Percentiles rank a stretch among this genome's conserved stretches.
These are phyloP conservation scores for Acanthurus tractus DNA, from an alignment of 2,797 vertebrate genomes.

Conservation along the genomic window DNA sequence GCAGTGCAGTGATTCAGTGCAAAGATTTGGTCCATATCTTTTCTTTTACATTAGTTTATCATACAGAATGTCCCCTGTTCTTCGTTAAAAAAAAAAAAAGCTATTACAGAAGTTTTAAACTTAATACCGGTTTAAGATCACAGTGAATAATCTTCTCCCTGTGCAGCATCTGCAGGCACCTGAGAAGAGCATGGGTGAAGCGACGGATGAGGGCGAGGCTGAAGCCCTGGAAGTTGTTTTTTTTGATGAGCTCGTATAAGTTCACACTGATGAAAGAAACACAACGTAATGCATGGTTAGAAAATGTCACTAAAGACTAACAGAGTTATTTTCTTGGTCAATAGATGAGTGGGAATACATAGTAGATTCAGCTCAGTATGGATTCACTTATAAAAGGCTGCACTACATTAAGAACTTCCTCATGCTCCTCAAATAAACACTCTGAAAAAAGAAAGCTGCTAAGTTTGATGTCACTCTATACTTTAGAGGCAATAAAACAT, in stretches of 20 bases:
- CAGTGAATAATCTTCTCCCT: slow-evolving; percentile 96
- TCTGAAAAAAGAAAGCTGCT: slow-evolving; percentile 21
- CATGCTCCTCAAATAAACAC: slow-evolving; percentile 30
- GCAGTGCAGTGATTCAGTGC: not conserved
- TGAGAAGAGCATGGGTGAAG: slow-evolving; percentile 91
- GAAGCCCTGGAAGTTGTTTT: slow-evolving; percentile 96
- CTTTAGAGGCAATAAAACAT: slow-evolving; percentile 17
- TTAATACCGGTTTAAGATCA: slow-evolving; percentile 93
- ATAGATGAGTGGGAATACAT: not conserved
- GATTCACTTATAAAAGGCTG: slow-evolving; percentile 17
- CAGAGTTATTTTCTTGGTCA: not conserved
- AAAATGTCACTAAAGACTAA: not conserved
- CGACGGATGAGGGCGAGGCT: slow-evolving; percentile 91
- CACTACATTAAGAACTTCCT: slow-evolving; percentile 1
- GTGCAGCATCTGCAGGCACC: slow-evolving; percentile 94
- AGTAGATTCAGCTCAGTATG: not conserved
- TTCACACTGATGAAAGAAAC: slow-evolving; percentile 87
- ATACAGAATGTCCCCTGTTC: not conserved
- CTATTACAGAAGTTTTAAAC: not conserved
- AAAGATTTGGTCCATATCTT: not conserved
- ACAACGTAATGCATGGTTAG: not conserved
- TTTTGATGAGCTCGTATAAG: slow-evolving; percentile 95
- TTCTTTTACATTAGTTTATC: not conserved
- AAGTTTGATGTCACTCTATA: slow-evolving; percentile 26
- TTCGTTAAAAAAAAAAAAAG: not conserved